Evolutionary conservation across 2,113 vertebrate genomes (phyloP), one percentile per base, ranked within the genome.

Genomic region (Psammodynastes pulverulentus): DNA sequence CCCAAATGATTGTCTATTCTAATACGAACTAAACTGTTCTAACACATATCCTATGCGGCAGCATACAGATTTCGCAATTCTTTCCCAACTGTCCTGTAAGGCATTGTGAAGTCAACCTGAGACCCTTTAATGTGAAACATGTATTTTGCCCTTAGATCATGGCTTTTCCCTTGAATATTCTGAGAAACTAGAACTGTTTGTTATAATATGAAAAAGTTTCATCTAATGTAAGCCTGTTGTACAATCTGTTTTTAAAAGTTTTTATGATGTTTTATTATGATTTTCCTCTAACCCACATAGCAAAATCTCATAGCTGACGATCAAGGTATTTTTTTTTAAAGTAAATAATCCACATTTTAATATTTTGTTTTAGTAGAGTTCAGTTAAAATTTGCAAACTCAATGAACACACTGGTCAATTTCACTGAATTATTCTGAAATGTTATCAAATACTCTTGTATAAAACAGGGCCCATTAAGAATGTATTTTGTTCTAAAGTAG

Each of bases 401-500:
- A 90, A 26, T 86, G 56, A 51, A 85, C 58, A 91, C 6, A 58
- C 89, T 91, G 34, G 85, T 29, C 84, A 87, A 91, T 12, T 88
- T 84, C 58, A 89, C 5, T 85, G 24, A 72, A 56, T 58, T 84
- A 6, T n/a, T 7, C 21, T 67, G 90, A 91, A 89, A 86, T 51
- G 29, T 9, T 24, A 45, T 88, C 62, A 86, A 90, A 94, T 79
- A 93, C 34, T 3, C 48, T 52, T n/a, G 91, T n/a, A 91, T 58
- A 90, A 94, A 54, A 10, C 48, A 8, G 1, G 85, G 91, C 29
- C 34, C 43, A 67, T 86, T 96, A 89, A 84, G 89, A 95, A 79
- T 3, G 0, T 43, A 88, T 29, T 62, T 56, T 94, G 85, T 43
- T 4, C 21, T 91, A 24, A 85, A 45, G 52, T 1, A 67, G 43